Evolutionary conservation across 2,888 invertebrate genomes (phyloP), one percentile per base, ranked within the genome.

Genomic region (Caenorhabditis zanzibari): DNA sequence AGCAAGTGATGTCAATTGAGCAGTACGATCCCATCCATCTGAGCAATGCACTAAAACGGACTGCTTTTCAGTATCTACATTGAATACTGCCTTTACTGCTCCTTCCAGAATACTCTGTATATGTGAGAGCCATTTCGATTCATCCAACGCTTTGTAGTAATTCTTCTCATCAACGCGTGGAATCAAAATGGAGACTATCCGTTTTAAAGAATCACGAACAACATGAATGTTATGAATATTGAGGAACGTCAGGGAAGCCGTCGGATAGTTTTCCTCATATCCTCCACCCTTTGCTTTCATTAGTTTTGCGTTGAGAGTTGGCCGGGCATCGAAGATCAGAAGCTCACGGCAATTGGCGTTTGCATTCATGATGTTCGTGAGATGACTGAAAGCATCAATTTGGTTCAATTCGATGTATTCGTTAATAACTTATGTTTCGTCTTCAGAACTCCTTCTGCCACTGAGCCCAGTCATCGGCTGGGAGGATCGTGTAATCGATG

Each of bases 221-320:
- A 98, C 98, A 93, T 99, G 99, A 88, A 99, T 99, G 92, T 99
- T 99, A 93, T 98, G 98, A 90, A 99, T 98, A 92, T 99, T 98
- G 35, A 99, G 94, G 93, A 99, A 99, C 47, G 97, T 95, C n/a
- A 99, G 94, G 92, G 98, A 97, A 0, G 97, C 97, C 93, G 97
- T 96, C 93, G 96, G 96, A 93, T 99, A 99, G 0, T 96, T 95
- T 92, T 98, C 98, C 93, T 99, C 98, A 44, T 97, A 98, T 16
- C 99, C 99, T 88, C 99, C 98, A 19, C 98, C 99, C 93, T 97
- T 97, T 0, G 98, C 98, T 93, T 49, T 32, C 22, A 73, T 82
- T 0, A 98, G 98, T 75, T 97, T 96, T 0, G 99, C 99, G 93
- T 99, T 99, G 0, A 98, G 96, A 93, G 96, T 94, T 2, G 99